These are phyloP conservation scores for Megatriorchis doriae DNA, from an alignment of 2,113 vertebrate genomes.

Conservation along the genomic window DNA sequence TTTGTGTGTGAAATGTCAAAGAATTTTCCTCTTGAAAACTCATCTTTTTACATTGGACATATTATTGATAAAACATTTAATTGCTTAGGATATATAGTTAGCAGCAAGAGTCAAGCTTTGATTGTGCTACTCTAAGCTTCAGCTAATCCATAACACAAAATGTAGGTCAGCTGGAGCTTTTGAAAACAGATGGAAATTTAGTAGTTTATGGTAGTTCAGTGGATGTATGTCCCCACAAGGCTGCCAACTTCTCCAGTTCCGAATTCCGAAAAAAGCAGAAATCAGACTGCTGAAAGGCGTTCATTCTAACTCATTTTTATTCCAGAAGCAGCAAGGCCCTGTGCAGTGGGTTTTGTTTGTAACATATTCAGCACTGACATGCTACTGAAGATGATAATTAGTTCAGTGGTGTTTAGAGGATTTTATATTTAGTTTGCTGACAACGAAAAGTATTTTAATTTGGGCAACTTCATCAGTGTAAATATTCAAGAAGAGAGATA, in stretches of 20 bases:
- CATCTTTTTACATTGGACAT: not conserved
- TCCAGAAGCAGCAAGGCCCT: not conserved
- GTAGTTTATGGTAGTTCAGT: not conserved
- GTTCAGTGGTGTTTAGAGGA: not conserved
- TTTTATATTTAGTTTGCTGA: not conserved
- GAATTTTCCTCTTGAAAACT: not conserved
- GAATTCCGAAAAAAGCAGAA: not conserved
- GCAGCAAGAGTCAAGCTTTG: not conserved
- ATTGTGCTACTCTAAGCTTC: not conserved
- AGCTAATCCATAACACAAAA: constrained; percentile 26
- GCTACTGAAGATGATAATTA: not conserved
- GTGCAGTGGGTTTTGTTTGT: constrained; percentile 4
- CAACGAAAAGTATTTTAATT: not conserved
- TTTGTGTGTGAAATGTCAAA: not conserved
- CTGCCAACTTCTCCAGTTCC: not conserved
- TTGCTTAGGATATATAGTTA: not conserved
- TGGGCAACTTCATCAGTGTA: not conserved
- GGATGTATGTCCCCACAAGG: not conserved
- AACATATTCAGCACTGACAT: not conserved
- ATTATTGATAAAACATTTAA: not conserved
- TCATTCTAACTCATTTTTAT: not conserved
- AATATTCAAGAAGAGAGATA: not conserved
- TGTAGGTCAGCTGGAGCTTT: constrained; percentile 34
- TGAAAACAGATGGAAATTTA: constrained; percentile 16
- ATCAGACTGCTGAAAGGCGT: not conserved